Conservation (phyloP, 2,113 vertebrate species). For the Epinephelus moara region DNA sequence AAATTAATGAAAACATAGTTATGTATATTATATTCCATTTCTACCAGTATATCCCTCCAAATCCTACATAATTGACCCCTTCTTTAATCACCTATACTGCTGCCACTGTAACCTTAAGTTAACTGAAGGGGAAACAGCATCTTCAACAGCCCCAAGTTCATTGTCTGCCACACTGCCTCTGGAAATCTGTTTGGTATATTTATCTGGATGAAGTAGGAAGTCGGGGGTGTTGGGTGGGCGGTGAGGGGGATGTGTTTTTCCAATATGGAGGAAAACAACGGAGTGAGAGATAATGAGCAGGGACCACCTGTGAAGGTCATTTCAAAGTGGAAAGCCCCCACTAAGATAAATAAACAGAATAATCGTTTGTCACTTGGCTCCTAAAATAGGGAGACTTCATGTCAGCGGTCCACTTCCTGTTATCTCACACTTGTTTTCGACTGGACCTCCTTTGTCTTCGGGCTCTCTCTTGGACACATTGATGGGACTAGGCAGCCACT, state of each 20-base stretch:
- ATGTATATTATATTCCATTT: too few relatives aligned
- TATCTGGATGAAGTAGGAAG: conserved; percentile 61
- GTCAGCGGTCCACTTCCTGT: conserved; percentile 71
- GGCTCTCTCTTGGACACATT: not conserved
- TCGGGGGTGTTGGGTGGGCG: conserved; percentile 36
- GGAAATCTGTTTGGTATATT: conserved; percentile 50
- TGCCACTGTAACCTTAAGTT: not conserved
- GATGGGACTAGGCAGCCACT: not conserved
- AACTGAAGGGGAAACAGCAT: not conserved
- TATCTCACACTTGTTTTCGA: conserved; percentile 64
- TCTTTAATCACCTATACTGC: not conserved
- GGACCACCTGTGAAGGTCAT: conserved; percentile 81
- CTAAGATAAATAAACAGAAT: conserved; percentile 74
- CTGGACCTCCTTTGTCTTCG: conserved; percentile 24
- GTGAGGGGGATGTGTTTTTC: conserved; percentile 66
- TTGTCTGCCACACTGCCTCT: conserved; percentile 18
- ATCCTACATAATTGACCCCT: not conserved
- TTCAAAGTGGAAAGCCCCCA: conserved; percentile 73
- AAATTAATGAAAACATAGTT: too few relatives aligned
- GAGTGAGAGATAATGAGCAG: conserved; percentile 52
- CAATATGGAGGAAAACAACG: conserved; percentile 72
- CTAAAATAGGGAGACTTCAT: conserved; percentile 49
- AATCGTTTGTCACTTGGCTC: conserved; percentile 48
- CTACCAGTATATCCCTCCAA: too few relatives aligned
- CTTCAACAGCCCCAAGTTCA: conserved; percentile 14